phyloP scores from a whole-genome alignment of 1,140 invertebrate species.

The Trichoplusia ni region DNA sequence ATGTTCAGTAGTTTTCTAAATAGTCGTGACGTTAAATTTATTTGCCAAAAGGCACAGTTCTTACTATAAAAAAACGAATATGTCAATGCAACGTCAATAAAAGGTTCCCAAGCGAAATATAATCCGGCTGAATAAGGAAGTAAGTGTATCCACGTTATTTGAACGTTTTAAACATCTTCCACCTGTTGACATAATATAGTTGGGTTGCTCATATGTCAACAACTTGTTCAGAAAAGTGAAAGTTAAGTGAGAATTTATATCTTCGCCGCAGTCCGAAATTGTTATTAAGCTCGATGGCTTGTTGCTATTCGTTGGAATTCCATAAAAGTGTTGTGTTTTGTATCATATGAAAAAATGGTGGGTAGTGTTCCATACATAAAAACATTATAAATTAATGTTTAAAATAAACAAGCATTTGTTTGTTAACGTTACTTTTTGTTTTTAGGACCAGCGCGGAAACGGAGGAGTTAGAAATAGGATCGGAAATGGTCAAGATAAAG shows the following conservation, averaged over 20 bases:
- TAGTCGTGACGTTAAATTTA: no score
- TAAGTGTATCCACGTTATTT: no score
- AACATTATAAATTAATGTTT: background rate
- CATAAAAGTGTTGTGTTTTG: slow-evolving; percentile 6
- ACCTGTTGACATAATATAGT: slow-evolving; percentile 6
- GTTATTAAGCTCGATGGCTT: slow-evolving; percentile 30
- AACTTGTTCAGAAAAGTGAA: slow-evolving; percentile 32
- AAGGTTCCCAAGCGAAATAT: no score
- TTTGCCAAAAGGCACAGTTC: no score
- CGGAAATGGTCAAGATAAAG: slow-evolving; percentile 1
- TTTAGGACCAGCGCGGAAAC: slow-evolving; percentile 28
- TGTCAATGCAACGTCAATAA: no score
- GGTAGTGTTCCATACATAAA: background rate
- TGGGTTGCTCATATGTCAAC: slow-evolving; percentile 14
- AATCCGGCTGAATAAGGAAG: no score
- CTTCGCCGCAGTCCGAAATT: slow-evolving; percentile 5
- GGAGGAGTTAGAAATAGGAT: slow-evolving; percentile 36
- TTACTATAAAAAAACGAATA: no score
- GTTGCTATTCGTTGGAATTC: background rate
- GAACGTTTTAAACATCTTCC: no score
- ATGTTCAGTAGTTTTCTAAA: no score
- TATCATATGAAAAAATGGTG: slow-evolving; percentile 29
- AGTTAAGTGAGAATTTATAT: slow-evolving; percentile 26
- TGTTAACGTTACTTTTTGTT: slow-evolving; percentile 22
- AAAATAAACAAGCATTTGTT: background rate